Evolutionary conservation across 2,888 invertebrate species (phyloP).

Genomic region (Cataglyphis altisquamis): DNA sequence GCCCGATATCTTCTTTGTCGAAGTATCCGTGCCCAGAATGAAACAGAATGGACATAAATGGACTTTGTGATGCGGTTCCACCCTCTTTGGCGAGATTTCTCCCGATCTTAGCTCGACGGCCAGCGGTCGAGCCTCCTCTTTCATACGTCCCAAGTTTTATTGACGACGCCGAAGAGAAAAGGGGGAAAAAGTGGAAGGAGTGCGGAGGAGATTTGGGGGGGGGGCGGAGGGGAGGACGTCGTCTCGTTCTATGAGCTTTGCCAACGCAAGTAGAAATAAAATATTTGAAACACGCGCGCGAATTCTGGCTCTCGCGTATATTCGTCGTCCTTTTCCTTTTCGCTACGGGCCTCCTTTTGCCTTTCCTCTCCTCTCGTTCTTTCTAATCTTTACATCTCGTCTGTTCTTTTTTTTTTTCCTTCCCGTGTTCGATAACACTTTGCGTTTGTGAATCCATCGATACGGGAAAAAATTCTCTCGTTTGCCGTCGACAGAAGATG

Average conservation of each 20-base stretch:
- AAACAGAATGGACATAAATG: slow-evolving; percentile 67
- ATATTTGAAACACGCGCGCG: slow-evolving; percentile 82
- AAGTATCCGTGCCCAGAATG: slow-evolving; percentile 70
- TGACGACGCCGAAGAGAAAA: slow-evolving; percentile 65
- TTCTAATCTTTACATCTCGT: slow-evolving; percentile 51
- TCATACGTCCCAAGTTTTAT: slow-evolving; percentile 69
- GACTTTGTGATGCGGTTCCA: slow-evolving; percentile 50
- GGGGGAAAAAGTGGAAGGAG: slow-evolving; percentile 56
- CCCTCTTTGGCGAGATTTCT: slow-evolving; percentile 71
- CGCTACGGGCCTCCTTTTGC: slow-evolving; percentile 27
- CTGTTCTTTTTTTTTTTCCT: slow-evolving; percentile 59
- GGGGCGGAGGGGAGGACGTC: slow-evolving; percentile 42
- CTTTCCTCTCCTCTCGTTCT: slow-evolving; percentile 8
- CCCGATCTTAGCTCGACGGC: slow-evolving; percentile 70
- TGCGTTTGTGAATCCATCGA: slow-evolving; percentile 80
- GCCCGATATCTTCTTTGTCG: slow-evolving; percentile 60
- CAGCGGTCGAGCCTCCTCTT: slow-evolving; percentile 32
- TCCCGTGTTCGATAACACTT: slow-evolving; percentile 46
- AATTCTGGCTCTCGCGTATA: slow-evolving; percentile 32
- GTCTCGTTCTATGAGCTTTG: slow-evolving; percentile 74
- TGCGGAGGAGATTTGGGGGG: slow-evolving; percentile 7
- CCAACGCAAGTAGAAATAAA: slow-evolving; percentile 82
- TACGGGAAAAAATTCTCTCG: slow-evolving; percentile 59
- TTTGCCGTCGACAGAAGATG: slow-evolving; percentile 77
- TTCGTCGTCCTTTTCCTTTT: slow-evolving; percentile 1